Base-by-base conservation (phyloP, 2,797 vertebrate genomes). In the Cuculus canorus region DNA sequence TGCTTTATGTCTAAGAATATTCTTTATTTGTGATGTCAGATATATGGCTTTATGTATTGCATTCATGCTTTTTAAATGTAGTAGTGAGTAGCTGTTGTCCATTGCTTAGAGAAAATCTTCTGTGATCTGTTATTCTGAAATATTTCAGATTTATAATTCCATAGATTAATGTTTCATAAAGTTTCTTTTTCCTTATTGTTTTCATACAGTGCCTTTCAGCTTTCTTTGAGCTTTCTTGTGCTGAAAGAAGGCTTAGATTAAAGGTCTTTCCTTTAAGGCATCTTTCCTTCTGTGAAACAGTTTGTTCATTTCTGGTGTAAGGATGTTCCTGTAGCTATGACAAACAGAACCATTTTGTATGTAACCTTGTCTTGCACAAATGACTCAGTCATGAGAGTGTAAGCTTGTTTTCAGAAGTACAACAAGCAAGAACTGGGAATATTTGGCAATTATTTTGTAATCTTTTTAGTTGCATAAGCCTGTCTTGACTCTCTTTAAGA, bases 381-480 rank as follows among this genome's bases (percentile, higher is more conserved):
- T 53, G 47, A 60, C 48, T 92, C 3, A 2, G 81, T 95, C 90
- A 82, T 64, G 76, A 73, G 53, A 56, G 27, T 17, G 11, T 93
- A 92, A 91, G 81, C 75, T 93, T 86, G 71, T 95, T 94, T 94
- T 94, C 56, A 22, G 2, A 95, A 89, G 57, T 65, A 83, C 30
- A 81, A 5, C 60, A 73, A 92, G 80, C 25, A 79, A 61, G 78
- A 79, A 68, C 28, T 60, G n/a, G 56, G 60, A 37, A 43, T 82
- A 68, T 94, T 95, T 93, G 57, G 64, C 87, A 95, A 93, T 73
- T 64, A 12, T 73, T 92, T 82, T 60, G 57, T 95, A 96, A 94
- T 78, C 88, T 87, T 85, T 85, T 88, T 79, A 17, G 50, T 95
- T 93, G 86, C 86, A 45, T 94, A 95, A 95, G 33, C 87, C 54